Conservation (phyloP, 2,888 invertebrate species). For the Troides helena region DNA sequence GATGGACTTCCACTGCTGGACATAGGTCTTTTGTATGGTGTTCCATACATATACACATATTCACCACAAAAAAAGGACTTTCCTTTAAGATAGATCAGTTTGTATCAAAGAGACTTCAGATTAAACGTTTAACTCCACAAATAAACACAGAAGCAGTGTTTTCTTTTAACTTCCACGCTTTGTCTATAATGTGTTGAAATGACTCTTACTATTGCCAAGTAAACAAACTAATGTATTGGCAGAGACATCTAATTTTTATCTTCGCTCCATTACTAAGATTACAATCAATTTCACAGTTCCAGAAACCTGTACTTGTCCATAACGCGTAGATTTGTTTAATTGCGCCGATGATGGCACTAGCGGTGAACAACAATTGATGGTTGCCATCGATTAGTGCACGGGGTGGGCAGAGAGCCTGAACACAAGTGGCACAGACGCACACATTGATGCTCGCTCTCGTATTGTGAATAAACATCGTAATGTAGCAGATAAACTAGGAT, state of each 20-base stretch:
- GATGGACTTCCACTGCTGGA: too few species aligned
- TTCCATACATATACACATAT: not conserved
- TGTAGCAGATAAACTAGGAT: conserved; percentile 81
- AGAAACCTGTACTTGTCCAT: not conserved
- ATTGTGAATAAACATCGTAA: conserved; percentile 81
- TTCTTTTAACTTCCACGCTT: conserved; percentile 27
- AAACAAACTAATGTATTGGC: conserved; percentile 40
- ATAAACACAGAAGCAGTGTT: conserved; percentile 16
- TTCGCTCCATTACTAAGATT: conserved; percentile 17
- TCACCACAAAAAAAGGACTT: not conserved
- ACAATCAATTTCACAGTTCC: conserved; percentile 22
- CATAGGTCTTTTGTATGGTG: too few species aligned
- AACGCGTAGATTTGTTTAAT: not conserved
- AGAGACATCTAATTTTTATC: conserved; percentile 27
- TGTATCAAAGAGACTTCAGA: not conserved
- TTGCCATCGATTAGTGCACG: conserved; percentile 42
- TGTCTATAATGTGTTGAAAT: conserved; percentile 26
- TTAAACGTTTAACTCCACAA: conserved; percentile 11
- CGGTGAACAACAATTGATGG: conserved; percentile 33
- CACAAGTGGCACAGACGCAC: conserved; percentile 71
- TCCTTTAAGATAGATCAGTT: not conserved
- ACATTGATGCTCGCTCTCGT: conserved; percentile 75
- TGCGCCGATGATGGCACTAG: not conserved
- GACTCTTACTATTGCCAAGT: conserved; percentile 35
- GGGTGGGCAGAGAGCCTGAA: conserved; percentile 44